Base-by-base conservation (phyloP, 2,888 invertebrate genomes). In the Gastrophysa polygoni region DNA sequence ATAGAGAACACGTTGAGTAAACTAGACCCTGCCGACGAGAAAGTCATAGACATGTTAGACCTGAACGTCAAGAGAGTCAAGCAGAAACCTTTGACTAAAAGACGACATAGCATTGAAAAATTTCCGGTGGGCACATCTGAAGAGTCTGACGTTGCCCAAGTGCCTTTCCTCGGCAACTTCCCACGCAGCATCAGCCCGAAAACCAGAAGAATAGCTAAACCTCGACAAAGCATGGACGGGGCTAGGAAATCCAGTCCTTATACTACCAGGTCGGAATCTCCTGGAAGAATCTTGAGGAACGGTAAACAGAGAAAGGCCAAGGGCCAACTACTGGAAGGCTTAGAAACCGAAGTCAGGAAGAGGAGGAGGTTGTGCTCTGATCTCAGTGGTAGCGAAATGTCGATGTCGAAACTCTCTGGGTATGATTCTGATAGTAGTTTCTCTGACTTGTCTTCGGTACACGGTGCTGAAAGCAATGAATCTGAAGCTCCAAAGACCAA, bases 351-450 rank as follows among this genome's bases (percentile, higher is more conserved):
- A 16, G 69, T 70, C 8, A 81, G 75, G 63, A 85, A 85, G 72
- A 82, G 86, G 68, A 82, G 85, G 70, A 77, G 87, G 59, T 77
- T 86, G 55, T 86, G 86, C 65, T 87, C 87, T 68, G 86, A 87
- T 63, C 72, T 77, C 29, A 87, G 87, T 68, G 86, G 86, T 61
- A 86, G 86, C 75, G 87, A 87, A 78, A 81, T 86, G 75, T 87
- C 86, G 29, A 81, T 86, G 71, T 86, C 86, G 46, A 88, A 87
- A 77, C 82, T 85, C 73, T 87, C 87, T 57, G 88, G 79, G 17
- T 81, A 87, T 73, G 88, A 88, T 77, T 87, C 87, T n/a, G 87
- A 88, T 74, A 79, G 87, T 71, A 88, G 88, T 78, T 83, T 85
- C 76, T 85, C 85, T 63, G 87, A 87, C 78, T 77, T 85, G 59